Evolutionary conservation across 2,797 vertebrate genomes (phyloP).

Genomic region (Hirundo rustica): DNA sequence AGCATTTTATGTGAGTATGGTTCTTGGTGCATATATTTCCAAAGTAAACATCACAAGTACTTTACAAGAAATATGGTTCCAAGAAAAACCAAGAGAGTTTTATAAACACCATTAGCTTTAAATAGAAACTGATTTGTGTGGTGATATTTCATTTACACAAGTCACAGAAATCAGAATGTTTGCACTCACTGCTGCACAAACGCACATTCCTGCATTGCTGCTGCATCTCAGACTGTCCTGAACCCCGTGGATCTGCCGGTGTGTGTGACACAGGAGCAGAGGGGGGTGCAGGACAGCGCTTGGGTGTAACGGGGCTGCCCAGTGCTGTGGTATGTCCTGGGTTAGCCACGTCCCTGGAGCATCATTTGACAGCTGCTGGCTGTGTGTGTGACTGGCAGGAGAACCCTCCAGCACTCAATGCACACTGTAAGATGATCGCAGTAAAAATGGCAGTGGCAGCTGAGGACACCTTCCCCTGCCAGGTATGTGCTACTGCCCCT

Average conservation of each 20-base stretch:
- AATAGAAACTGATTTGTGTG: background rate
- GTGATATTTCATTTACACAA: background rate
- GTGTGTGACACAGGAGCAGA: background rate
- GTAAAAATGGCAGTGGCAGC: background rate
- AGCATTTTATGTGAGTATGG: background rate
- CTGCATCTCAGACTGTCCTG: background rate
- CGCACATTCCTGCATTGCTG: background rate
- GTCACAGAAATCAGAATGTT: background rate
- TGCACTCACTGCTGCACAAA: background rate
- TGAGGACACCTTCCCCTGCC: background rate
- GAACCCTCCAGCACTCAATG: background rate
- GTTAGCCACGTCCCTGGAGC: background rate
- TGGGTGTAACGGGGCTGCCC: background rate
- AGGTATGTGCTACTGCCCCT: rapidly evolving
- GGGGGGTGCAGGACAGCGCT: background rate
- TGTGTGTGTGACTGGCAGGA: background rate
- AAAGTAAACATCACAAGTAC: background rate
- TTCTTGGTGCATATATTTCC: background rate
- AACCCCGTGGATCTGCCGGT: background rate
- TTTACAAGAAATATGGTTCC: background rate
- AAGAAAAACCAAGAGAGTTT: background rate
- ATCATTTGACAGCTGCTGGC: background rate
- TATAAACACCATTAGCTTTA: background rate
- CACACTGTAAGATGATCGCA: rapidly evolving
- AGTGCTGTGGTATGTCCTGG: background rate